A percentile compares a stretch with the other conserved stretches of the same genome.
Conservation (phyloP, 2,888 invertebrate genomes). For the Mimumesa dahlbomi region DNA sequence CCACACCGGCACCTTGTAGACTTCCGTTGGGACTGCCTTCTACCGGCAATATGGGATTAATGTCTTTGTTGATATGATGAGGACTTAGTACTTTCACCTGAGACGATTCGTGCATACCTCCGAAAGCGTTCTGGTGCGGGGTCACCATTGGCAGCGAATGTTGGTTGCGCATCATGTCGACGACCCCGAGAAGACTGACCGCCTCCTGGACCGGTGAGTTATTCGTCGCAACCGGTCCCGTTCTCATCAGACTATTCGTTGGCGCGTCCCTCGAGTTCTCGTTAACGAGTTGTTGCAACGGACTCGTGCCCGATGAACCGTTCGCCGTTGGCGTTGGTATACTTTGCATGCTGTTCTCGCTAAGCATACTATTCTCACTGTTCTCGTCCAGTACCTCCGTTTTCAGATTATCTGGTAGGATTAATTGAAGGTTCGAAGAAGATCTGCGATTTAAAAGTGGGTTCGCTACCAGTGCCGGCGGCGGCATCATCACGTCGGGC, state of each 20-base stretch:
- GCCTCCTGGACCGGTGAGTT: constrained; percentile 73
- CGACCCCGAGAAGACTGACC: constrained; percentile 73
- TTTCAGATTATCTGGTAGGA: constrained; percentile 82
- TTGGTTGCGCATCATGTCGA: constrained; percentile 80
- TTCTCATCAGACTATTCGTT: constrained; percentile 67
- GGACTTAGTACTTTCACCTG: constrained; percentile 76
- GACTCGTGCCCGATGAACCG: constrained; percentile 66
- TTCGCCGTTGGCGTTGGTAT: constrained; percentile 71
- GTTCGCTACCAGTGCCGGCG: constrained; percentile 84
- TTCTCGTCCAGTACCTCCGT: constrained; percentile 87
- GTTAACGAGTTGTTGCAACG: constrained; percentile 77
- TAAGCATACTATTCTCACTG: constrained; percentile 84
- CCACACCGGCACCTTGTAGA: constrained; percentile 80
- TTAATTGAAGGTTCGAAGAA: constrained; percentile 81
- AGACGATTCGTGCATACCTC: constrained; percentile 69
- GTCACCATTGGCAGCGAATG: constrained; percentile 68
- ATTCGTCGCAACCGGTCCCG: constrained; percentile 63
- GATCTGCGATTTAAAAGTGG: constrained; percentile 82
- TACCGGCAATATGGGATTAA: constrained; percentile 67
- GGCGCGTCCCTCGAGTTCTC: constrained; percentile 79
- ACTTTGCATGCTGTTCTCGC: constrained; percentile 79
- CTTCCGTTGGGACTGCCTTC: constrained; percentile 61
- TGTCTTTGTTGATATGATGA: constrained; percentile 75
- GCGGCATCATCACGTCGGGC: constrained; percentile 87
- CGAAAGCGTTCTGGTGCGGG: constrained; percentile 67